Base-by-base conservation (phyloP, 1,140 invertebrate genomes). In the Euwallacea fornicatus region DNA sequence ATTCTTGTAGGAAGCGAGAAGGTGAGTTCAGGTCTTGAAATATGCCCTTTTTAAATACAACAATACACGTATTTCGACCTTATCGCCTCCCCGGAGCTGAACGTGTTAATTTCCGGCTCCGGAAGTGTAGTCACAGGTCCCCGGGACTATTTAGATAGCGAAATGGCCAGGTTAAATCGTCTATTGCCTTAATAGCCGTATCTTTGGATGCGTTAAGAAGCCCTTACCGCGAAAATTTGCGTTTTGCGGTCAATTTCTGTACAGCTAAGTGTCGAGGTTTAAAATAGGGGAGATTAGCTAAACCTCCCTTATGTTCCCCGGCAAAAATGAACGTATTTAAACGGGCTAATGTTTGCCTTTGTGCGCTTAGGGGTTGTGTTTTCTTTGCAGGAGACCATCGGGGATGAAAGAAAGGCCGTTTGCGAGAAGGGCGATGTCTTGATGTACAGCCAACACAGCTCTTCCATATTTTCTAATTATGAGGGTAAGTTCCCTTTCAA, bases 1-100 rank as follows among this genome's bases (percentile, higher is more conserved):
- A 50, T 50, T 33, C 21, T 33, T 50, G 46, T 65, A 10, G 69
- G 71, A 55, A 70, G 54, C 47, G 73, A 76, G 56, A 79, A 80
- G 74, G 79, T 80, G 74, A 68, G 71, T 71, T 33, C 50, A 15
- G 11, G 11, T 8, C 50, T 50, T 15, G 15, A 9, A 53, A 11
- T 11, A 33, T 42, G 13, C 11, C 53, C 13, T 58, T 21, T 21
- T 13, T 42, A 33, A 55, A 42, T 8, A 54, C 42, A 66, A 56
- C 53, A 66, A 66, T 56, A 58, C 16, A 58, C 65, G 47, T 66
- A 55, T 66, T 66, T 43, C 13, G 7, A 15, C 7, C 50, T 66
- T 66, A 68, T 60, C 56, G 42, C 42, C 11, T 11, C 42, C 21
- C 7, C 42, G 21, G 15, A 44, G 66, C 16, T 33, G 13, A 68